phyloP scores from a whole-genome alignment of 2,888 invertebrate genomes.

The Nymphalis urticae region DNA sequence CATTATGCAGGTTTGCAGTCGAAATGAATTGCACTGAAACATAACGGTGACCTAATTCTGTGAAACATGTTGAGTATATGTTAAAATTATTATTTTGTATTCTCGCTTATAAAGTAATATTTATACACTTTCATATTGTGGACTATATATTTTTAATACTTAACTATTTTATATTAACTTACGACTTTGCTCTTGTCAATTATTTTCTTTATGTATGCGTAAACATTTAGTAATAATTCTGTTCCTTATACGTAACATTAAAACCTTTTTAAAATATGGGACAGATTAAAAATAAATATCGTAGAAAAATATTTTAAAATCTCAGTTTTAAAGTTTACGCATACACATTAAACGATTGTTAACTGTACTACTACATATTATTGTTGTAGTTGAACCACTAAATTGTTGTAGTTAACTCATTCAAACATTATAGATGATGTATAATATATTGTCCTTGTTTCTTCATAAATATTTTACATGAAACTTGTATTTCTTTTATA shows the following conservation, averaged over 20 bases:
- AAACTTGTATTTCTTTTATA: constrained; percentile 40
- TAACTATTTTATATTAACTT: constrained; percentile 33
- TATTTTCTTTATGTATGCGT: constrained; percentile 56
- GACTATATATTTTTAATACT: constrained; percentile 36
- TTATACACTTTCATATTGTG: constrained; percentile 33
- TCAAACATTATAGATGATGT: constrained; percentile 73
- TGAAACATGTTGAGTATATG: constrained; percentile 29
- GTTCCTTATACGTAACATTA: not conserved
- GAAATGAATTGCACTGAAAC: constrained; percentile 15
- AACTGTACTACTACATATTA: constrained; percentile 35
- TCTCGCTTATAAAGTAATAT: constrained; percentile 36
- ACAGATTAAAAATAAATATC: not conserved
- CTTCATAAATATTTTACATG: constrained; percentile 81
- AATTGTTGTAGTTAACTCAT: constrained; percentile 76
- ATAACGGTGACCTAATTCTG: constrained; percentile 18
- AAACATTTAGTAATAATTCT: constrained; percentile 44
- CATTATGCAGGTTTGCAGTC: constrained; percentile 16
- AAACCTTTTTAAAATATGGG: not conserved
- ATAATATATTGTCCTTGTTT: constrained; percentile 79
- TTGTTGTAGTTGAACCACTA: constrained; percentile 54
- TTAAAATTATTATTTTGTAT: constrained; percentile 27
- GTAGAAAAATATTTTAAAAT: not conserved
- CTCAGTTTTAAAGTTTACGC: constrained; percentile 34
- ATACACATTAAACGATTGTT: constrained; percentile 45
- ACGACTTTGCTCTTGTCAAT: constrained; percentile 59